These are phyloP conservation scores for Oasisia sp. DNA, from an alignment of 2,888 invertebrate species.

Conservation along the genomic window DNA sequence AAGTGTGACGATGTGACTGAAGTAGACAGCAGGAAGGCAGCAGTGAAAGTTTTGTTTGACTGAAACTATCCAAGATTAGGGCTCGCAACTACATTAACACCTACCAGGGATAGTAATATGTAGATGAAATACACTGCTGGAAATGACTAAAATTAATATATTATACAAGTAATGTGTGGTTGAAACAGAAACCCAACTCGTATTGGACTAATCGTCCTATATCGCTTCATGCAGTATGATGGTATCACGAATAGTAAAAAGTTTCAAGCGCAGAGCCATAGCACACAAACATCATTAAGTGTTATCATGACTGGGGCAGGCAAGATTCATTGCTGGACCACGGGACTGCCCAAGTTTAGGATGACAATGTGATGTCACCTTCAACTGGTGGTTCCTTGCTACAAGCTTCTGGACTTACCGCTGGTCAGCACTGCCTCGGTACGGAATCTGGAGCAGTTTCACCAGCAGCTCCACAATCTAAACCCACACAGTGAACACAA, in stretches of 20 bases:
- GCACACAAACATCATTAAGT: too few species aligned
- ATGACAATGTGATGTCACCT: background rate
- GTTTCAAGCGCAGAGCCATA: too few species aligned
- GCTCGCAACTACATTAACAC: background rate
- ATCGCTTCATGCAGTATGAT: background rate
- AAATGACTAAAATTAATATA: background rate
- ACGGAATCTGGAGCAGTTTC: slow-evolving; percentile 55
- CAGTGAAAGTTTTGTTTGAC: background rate
- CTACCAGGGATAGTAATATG: too few species aligned
- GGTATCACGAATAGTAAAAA: background rate
- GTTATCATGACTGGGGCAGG: too few species aligned
- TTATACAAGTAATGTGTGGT: background rate
- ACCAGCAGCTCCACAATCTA: slow-evolving; percentile 62
- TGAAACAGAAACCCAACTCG: background rate
- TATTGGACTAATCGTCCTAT: background rate
- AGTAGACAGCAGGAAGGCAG: slow-evolving; percentile 25
- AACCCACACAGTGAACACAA: slow-evolving; percentile 27
- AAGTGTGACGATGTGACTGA: slow-evolving; percentile 56
- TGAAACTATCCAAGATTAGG: background rate
- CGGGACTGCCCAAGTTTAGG: too few species aligned
- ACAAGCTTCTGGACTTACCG: slow-evolving; percentile 46
- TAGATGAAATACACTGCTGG: background rate
- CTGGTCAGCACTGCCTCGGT: slow-evolving; percentile 53
- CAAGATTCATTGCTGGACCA: too few species aligned
- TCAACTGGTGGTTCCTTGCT: background rate